Conservation (phyloP, 2,797 vertebrate species). For the Delichon dasypus region DNA sequence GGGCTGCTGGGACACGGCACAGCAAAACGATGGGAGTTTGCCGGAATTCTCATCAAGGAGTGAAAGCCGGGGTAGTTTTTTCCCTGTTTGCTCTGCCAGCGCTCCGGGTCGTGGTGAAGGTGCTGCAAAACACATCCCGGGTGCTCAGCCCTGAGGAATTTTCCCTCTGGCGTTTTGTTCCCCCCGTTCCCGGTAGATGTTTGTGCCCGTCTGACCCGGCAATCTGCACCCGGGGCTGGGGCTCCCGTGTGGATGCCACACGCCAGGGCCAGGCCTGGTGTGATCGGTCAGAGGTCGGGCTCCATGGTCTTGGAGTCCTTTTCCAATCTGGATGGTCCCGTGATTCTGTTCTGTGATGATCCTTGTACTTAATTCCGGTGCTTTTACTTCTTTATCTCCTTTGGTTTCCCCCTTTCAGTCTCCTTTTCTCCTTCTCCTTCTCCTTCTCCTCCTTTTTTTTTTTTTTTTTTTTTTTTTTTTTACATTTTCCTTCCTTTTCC, state of each 20-base stretch:
- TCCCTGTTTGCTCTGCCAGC: not conserved
- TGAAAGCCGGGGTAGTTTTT: not conserved
- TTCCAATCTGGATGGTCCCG: not conserved
- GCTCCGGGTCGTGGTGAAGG: not conserved
- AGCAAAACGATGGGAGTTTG: not conserved
- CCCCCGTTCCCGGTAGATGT: not conserved
- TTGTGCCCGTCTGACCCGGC: not conserved
- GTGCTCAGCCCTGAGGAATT: not conserved
- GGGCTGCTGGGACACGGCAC: not conserved
- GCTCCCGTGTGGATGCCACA: not conserved
- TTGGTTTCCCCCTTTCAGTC: not conserved
- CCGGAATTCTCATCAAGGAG: not conserved
- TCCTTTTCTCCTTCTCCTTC: too few species aligned
- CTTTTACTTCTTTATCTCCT: not conserved
- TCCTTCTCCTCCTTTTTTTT: too few species aligned
- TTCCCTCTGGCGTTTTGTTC: not conserved
- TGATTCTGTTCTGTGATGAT: too few species aligned
- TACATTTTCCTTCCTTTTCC: too few species aligned
- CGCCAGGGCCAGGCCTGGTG: rapidly evolving
- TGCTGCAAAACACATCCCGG: not conserved
- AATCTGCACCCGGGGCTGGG: rapidly evolving
- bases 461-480: too few species aligned
- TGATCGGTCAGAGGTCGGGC: rapidly evolving
- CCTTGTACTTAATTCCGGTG: not conserved
- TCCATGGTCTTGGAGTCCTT: not conserved